Base-by-base conservation (phyloP, 2,113 vertebrate genomes). In the Solea solea region DNA sequence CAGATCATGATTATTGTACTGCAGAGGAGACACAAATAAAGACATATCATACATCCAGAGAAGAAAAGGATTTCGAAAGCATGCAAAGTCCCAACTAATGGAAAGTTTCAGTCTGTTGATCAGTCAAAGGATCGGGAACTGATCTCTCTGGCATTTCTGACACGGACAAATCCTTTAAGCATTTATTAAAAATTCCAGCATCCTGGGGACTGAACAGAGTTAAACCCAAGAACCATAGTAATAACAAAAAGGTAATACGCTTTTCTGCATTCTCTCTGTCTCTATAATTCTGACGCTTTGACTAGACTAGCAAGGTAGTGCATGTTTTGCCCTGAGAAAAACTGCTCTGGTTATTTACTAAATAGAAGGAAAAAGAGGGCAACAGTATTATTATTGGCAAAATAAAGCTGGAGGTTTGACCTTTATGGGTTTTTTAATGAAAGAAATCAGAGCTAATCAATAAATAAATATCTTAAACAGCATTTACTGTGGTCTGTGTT, bases 101-200 rank as follows among this genome's bases (percentile, higher is more conserved):
- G 64, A 69, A 75, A 3, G 25, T 59, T 64, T 76, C 13, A 64
- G 52, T 50, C 15, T 56, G 21, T 13, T 52, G 50, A 56, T 45
- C 40, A 40, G 56, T 58, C 45, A 21, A 50, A 59, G 54, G 21
- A 25, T 50, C 44, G 64, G 15, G 16, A 71, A 57, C 54, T 69
- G 71, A 59, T 45, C 16, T 52, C 49, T 72, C 44, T 57, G 65
- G 61, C 12, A 48, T 69, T 82, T 69, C 59, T 51, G 45, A 53
- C 48, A 50, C 41, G 7, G 28, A 60, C 59, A 81, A 75, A 76
- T 81, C 72, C 77, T 69, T 57, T 52, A 61, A 62, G 49, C 34
- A 44, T 65, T 91, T 86, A 90, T 91, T 89, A 88, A 87, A 84
- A 83, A 90, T 82, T 87, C 87, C 86, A 85, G 71, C 55, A 58